Evolutionary conservation across 2,113 vertebrate genomes (phyloP).

Genomic region (Ammodytes dubius): DNA sequence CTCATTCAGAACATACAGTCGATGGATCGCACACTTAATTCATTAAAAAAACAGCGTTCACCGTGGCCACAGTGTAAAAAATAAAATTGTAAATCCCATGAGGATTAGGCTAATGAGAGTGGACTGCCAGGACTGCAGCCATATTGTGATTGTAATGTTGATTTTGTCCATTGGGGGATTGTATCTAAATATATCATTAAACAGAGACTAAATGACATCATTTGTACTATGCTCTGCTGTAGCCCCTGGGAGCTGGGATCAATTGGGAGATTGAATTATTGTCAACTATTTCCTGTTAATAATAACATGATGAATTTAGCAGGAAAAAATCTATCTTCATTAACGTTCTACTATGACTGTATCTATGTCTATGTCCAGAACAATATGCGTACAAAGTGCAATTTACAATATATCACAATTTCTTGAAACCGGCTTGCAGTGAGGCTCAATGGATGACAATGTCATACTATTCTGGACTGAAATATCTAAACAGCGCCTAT

Average conservation of each 20-base stretch:
- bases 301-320: background rate
- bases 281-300: background rate
- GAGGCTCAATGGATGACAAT: background rate
- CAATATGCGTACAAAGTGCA: background rate
- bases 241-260: background rate
- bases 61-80: constrained; percentile 34
- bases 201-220: constrained; percentile 25
- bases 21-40: constrained; percentile 48
- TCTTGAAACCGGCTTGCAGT: background rate
- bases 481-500: background rate
- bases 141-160: constrained; percentile 13
- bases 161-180: background rate
- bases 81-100: constrained; percentile 37
- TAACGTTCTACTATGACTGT: background rate
- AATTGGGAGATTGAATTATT: background rate
- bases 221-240: constrained; percentile 2
- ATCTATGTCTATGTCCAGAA: background rate
- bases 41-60: constrained; percentile 58
- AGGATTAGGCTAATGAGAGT: constrained; percentile 54
- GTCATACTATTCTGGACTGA: background rate
- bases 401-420: background rate
- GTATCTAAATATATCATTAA: constrained; percentile 23
- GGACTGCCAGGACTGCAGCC: constrained; percentile 14
- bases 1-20: constrained; percentile 26
- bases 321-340: background rate